A percentile compares a stretch with the other conserved stretches of the same genome.
Conservation (phyloP, 2,113 vertebrate genomes). For the Patagioenas fasciata region DNA sequence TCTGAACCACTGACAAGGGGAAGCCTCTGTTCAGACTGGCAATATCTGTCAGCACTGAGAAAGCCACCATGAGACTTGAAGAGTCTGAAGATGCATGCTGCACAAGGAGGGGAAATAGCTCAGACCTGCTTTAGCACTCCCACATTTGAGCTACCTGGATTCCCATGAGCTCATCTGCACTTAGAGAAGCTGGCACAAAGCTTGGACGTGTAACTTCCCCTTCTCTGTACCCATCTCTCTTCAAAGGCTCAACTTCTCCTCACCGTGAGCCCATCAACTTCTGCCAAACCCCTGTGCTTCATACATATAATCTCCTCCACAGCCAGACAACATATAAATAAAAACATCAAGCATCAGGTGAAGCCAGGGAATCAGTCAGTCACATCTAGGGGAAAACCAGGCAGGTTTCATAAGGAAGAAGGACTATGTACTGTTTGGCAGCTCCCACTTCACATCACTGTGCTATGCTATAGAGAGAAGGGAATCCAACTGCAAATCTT, state of each 20-base stretch:
- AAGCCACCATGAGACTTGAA: neutral
- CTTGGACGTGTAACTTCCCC: neutral
- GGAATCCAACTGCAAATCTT: neutral
- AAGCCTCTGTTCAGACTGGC: neutral
- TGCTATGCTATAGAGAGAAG: neutral
- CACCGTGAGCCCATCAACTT: neutral
- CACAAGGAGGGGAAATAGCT: neutral
- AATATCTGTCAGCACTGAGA: neutral
- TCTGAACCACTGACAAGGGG: neutral
- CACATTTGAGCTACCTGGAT: neutral
- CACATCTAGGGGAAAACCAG: neutral
- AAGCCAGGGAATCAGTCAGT: neutral
- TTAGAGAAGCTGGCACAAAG: conserved; percentile 4
- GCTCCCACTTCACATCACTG: neutral
- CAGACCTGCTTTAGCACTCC: conserved; percentile 10
- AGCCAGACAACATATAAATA: neutral
- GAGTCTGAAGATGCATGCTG: neutral
- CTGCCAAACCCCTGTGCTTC: neutral
- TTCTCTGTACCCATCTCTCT: neutral
- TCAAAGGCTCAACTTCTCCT: conserved; percentile 14
- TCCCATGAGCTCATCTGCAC: conserved; percentile 2
- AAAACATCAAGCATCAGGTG: neutral
- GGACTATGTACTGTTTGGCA: neutral
- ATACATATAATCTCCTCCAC: neutral
- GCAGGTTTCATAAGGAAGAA: neutral